These are phyloP conservation scores for Drosophila demipolita DNA, from an alignment of 2,888 invertebrate genomes.

Conservation along the genomic window DNA sequence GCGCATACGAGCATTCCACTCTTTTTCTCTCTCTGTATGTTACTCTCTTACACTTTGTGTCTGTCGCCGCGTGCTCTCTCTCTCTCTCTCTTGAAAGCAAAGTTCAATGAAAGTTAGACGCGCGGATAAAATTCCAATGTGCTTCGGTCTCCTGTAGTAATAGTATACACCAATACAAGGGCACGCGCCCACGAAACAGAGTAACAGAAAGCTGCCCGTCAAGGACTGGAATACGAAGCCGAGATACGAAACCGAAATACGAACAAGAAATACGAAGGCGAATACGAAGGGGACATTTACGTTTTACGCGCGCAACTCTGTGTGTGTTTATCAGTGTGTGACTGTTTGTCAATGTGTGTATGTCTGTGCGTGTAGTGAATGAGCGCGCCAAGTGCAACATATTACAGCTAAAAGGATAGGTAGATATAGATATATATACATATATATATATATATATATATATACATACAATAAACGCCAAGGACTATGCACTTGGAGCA, in stretches of 20 bases:
- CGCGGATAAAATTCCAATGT: slow-evolving; percentile 74
- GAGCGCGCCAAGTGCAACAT: slow-evolving; percentile 74
- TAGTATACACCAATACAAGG: slow-evolving; percentile 69
- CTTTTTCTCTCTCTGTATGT: slow-evolving; percentile 24
- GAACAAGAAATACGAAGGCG: slow-evolving; percentile 8
- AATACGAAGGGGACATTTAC: slow-evolving; percentile 57
- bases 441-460: slow-evolving; percentile 13
- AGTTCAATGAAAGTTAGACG: slow-evolving; percentile 74
- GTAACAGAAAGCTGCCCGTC: slow-evolving; percentile 54
- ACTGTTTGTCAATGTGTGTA: slow-evolving; percentile 28
- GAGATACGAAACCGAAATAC: slow-evolving; percentile 12
- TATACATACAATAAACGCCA: slow-evolving; percentile 20
- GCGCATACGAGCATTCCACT: slow-evolving; percentile 49
- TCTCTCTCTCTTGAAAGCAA: slow-evolving; percentile 33
- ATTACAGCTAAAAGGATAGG: slow-evolving; percentile 46
- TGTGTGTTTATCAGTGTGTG: slow-evolving; percentile 22
- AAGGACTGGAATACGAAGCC: slow-evolving; percentile 77
- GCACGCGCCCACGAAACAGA: slow-evolving; percentile 39
- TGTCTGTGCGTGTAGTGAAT: slow-evolving; percentile 56
- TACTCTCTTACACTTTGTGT: slow-evolving; percentile 11
- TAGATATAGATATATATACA: slow-evolving; percentile 21
- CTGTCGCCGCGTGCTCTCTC: slow-evolving; percentile 19
- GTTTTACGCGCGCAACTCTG: slow-evolving; percentile 76
- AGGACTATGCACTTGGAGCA: slow-evolving; percentile 60
- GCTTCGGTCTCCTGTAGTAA: slow-evolving; percentile 58